Conservation (phyloP, 2,797 vertebrate genomes). For the Sarcophilus harrisii region DNA sequence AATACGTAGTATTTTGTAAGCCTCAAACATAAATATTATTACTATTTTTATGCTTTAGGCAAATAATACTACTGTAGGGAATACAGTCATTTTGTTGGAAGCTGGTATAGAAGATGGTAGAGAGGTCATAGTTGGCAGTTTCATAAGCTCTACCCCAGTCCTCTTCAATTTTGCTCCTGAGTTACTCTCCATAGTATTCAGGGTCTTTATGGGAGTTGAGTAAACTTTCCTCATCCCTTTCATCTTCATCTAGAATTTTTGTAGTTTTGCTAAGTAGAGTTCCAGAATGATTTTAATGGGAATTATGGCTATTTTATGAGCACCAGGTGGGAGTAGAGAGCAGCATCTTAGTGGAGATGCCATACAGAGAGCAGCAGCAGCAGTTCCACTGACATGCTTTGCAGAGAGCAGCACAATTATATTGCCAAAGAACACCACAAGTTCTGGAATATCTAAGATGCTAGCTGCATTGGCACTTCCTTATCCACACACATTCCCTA, state of each 20-base stretch:
- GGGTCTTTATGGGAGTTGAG: neutral
- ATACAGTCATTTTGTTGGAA: neutral
- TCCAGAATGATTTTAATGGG: neutral
- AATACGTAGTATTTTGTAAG: neutral
- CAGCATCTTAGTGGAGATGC: neutral
- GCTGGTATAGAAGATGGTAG: neutral
- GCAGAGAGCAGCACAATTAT: neutral
- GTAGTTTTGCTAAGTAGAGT: neutral
- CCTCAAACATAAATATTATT: neutral
- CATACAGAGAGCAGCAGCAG: neutral
- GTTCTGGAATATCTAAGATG: neutral
- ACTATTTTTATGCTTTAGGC: neutral
- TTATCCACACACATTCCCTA: neutral
- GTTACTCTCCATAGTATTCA: neutral
- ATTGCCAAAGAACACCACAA: neutral
- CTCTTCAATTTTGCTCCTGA: neutral
- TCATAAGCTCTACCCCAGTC: neutral
- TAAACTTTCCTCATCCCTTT: neutral
- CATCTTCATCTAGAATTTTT: neutral
- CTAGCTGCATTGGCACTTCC: neutral
- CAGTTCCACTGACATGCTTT: neutral
- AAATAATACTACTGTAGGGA: neutral
- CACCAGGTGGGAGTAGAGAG: neutral
- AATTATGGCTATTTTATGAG: neutral
- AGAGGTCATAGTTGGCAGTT: neutral